Evolutionary conservation across 1,140 invertebrate species (phyloP).

Genomic region (Diorhabda carinulata): DNA sequence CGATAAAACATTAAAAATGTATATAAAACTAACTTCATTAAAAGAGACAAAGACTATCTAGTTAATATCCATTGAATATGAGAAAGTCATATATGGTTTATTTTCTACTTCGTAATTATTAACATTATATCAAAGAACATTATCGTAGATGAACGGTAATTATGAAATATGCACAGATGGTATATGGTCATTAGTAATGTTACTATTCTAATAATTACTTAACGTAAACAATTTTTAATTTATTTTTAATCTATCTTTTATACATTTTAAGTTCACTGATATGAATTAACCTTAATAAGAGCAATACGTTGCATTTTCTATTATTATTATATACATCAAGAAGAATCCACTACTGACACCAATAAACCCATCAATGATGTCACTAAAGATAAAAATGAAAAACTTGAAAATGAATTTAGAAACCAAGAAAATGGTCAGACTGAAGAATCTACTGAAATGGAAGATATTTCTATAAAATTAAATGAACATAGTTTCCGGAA

Average conservation of each 20-base stretch:
- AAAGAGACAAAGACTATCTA: background rate
- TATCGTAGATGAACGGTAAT: constrained; percentile 7
- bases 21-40: constrained; percentile 1
- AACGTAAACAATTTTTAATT: constrained; percentile 6
- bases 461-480: no score
- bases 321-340: no score
- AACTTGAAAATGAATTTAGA: no score
- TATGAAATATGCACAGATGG: constrained; percentile 14
- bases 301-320: no score
- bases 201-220: constrained; percentile 1
- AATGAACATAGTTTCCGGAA: background rate
- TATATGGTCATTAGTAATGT: constrained; percentile 8
- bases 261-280: background rate
- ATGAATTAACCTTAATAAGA: background rate
- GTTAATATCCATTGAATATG: constrained; percentile 5
- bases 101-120: constrained; percentile 6
- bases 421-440: no score
- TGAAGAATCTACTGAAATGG: no score
- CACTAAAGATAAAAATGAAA: no score
- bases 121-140: constrained; percentile 8
- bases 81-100: constrained; percentile 10
- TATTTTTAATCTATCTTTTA: constrained; percentile 12
- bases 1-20: constrained; percentile 3
- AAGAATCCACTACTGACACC: background rate
- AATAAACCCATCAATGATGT: no score